Conservation (phyloP, 1,140 invertebrate species). For the Polyergus mexicanus region DNA sequence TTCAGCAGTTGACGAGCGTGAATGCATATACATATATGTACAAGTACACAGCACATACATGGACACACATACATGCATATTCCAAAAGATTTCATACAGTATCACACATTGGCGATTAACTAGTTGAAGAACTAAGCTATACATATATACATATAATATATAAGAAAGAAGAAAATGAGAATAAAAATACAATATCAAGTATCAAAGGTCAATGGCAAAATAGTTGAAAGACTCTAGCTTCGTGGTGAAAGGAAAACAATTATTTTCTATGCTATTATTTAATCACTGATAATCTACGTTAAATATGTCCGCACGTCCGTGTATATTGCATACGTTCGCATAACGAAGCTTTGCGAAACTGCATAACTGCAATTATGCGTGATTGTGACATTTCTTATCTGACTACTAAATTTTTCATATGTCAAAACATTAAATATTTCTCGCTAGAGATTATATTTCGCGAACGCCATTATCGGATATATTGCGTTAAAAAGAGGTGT, state of each 20-base stretch:
- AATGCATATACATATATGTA: slow-evolving; percentile 31
- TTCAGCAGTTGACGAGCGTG: slow-evolving; percentile 8
- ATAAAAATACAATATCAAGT: slow-evolving; percentile 54
- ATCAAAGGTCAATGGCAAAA: slow-evolving; percentile 60
- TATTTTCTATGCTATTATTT: slow-evolving; percentile 64
- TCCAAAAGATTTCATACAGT: slow-evolving; percentile 43
- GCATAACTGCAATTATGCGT: neutral
- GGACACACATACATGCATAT: slow-evolving; percentile 35
- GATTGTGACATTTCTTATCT: neutral
- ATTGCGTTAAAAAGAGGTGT: neutral
- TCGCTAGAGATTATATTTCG: slow-evolving; percentile 29
- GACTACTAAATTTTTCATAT: neutral
- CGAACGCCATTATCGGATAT: slow-evolving; percentile 7
- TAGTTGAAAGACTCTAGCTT: slow-evolving; percentile 57
- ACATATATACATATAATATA: neutral
- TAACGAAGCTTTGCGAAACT: slow-evolving; percentile 18
- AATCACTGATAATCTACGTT: slow-evolving; percentile 58
- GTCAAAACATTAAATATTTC: neutral
- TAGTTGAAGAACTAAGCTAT: slow-evolving; percentile 46
- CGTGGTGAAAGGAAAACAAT: slow-evolving; percentile 51
- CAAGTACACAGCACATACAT: slow-evolving; percentile 2
- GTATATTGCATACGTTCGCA: neutral
- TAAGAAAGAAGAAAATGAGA: slow-evolving; percentile 42
- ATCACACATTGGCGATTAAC: slow-evolving; percentile 47
- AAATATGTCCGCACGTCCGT: slow-evolving; percentile 14